Percentiles rank a stretch among this genome's conserved stretches.
phyloP scores from a whole-genome alignment of 2,888 invertebrate species.

The Drosophila prostipennis region DNA sequence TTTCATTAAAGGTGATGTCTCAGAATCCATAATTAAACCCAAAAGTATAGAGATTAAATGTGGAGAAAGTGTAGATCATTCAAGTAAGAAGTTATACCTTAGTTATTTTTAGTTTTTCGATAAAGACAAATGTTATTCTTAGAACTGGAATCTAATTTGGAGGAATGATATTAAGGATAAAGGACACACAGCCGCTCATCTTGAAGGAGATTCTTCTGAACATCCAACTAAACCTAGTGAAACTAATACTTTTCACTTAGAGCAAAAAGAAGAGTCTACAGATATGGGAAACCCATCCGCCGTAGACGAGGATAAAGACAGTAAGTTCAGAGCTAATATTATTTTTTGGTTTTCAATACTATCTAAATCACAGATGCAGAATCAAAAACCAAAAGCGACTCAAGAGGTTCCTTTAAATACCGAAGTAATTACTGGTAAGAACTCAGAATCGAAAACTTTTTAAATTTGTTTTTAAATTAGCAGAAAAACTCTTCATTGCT shows the following conservation, averaged over 20 bases:
- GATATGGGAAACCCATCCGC: background rate
- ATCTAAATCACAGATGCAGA: background rate
- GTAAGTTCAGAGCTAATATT: background rate
- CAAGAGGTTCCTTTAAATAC: background rate
- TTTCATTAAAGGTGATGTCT: background rate
- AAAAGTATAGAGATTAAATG: background rate
- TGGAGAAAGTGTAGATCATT: background rate
- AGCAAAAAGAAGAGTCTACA: background rate
- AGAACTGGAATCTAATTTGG: background rate
- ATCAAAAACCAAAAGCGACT: background rate
- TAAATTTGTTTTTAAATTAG: slow-evolving; percentile 69
- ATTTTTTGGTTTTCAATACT: background rate
- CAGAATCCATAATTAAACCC: background rate
- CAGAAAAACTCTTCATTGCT: slow-evolving; percentile 72
- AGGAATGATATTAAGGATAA: background rate
- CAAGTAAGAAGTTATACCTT: background rate
- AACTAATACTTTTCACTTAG: background rate
- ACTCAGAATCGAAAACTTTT: slow-evolving; percentile 21
- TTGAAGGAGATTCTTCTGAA: background rate
- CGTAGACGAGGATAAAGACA: background rate
- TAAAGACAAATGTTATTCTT: background rate
- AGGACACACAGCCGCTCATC: no score
- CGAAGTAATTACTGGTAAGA: slow-evolving; percentile 80
- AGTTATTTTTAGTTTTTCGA: background rate
- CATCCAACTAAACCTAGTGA: background rate